Base-by-base conservation (phyloP, 2,113 vertebrate species). In the Microcebus ravelobensis region DNA sequence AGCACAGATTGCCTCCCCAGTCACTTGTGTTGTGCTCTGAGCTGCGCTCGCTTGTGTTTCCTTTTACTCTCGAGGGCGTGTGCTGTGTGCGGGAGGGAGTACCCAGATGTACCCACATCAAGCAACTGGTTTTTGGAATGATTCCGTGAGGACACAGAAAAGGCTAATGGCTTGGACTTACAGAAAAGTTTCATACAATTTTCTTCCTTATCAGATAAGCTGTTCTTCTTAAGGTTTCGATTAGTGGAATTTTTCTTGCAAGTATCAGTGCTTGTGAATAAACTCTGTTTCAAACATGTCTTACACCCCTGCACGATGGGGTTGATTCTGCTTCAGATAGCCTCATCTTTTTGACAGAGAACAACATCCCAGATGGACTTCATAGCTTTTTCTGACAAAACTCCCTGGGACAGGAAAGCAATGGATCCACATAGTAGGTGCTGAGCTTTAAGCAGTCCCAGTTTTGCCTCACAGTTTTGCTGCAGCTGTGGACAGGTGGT, bases 361-460 rank as follows among this genome's bases (percentile, higher is more conserved):
- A 99, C 98, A 0, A 97, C 98, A 1, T 99, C 99, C 34, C 98
- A 99, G 97, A 99, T 99, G 20, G 98, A 98, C 97, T 99, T 99
- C 99, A 98, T 0, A 98, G 39, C 8, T 97, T 98, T 45, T 96
- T 88, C 91, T 97, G 98, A 2, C 90, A 97, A 59, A 55, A 55
- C 52, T 55, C 17, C 52, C 52, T 55, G 52, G 18, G 52, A 55
- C 18, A 55, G 52, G 52, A 87, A 0, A 98, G 96, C 12, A 98
- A 95, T 45, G 97, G 97, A 6, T 95, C 39, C 0, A 97, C 83
- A 61, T 98, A 98, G 70, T 98, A 97, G 3, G 99, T 98, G 0
- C 98, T 98, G 0, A 99, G 99, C 97, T 99, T 99, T 0, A 99
- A 99, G 55, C 98, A 99, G 94, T 99, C 99, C 48, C 99, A 98